Percentiles rank a stretch among this genome's conserved stretches.
Evolutionary conservation across 2,888 invertebrate species (phyloP).

Genomic region (Eristalis pertinax): DNA sequence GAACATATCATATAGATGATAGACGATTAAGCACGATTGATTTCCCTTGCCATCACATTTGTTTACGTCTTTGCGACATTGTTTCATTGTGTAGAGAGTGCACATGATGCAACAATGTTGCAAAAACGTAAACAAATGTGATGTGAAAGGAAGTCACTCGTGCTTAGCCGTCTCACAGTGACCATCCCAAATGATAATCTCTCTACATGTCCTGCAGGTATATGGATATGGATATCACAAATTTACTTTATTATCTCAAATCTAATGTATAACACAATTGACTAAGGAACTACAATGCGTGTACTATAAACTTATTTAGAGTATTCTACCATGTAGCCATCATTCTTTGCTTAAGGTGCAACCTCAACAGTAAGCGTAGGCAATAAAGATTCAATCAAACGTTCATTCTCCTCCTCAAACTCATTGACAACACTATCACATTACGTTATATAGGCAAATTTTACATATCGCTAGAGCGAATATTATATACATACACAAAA

Average conservation of each 20-base stretch:
- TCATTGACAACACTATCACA: slow-evolving; percentile 47
- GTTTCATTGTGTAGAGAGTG: too few species aligned
- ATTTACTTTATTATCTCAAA: neutral
- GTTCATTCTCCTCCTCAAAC: neutral
- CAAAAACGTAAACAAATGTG: too few species aligned
- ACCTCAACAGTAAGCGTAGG: neutral
- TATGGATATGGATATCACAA: neutral
- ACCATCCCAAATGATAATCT: too few species aligned
- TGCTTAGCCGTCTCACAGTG: too few species aligned
- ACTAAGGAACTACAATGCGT: neutral
- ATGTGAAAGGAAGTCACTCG: too few species aligned
- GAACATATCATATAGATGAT: too few species aligned
- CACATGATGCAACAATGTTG: too few species aligned
- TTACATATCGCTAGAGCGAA: neutral
- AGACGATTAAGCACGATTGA: too few species aligned
- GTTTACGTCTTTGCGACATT: too few species aligned
- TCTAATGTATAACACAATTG: neutral
- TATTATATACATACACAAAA: neutral
- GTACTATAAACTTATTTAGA: neutral
- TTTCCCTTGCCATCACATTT: too few species aligned
- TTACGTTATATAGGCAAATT: slow-evolving; percentile 30
- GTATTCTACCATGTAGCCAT: neutral
- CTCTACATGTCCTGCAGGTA: too few species aligned
- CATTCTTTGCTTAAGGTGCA: neutral
- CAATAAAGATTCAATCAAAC: neutral